Evolutionary conservation across 2,113 vertebrate genomes (phyloP).

Genomic region (Antechinus flavipes): DNA sequence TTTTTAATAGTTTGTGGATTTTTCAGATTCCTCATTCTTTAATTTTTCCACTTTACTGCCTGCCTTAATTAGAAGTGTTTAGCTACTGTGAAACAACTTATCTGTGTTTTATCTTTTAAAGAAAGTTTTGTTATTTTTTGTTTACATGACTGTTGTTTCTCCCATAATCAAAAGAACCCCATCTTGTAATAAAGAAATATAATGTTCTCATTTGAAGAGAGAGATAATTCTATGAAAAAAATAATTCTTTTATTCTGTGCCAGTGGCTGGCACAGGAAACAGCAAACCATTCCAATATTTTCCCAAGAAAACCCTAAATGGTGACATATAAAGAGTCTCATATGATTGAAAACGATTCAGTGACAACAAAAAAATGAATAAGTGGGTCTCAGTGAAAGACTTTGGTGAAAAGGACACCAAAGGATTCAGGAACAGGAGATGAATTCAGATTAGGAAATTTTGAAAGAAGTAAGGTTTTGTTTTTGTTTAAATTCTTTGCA

Average conservation of each 20-base stretch:
- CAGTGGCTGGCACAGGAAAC: not conserved
- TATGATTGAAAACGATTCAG: not conserved
- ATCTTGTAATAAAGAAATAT: not conserved
- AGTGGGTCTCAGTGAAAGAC: not conserved
- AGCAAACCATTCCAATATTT: not conserved
- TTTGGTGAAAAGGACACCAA: not conserved
- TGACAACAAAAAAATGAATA: not conserved
- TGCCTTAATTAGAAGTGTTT: not conserved
- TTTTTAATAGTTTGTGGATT: not conserved
- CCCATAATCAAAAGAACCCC: not conserved
- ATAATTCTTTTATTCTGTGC: not conserved
- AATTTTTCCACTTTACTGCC: not conserved
- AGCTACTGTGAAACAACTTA: not conserved
- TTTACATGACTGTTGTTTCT: not conserved
- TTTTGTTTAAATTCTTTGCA: not conserved
- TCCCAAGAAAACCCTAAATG: not conserved
- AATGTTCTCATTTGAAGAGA: not conserved
- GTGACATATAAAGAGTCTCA: not conserved
- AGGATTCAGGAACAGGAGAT: not conserved
- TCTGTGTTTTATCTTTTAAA: not conserved
- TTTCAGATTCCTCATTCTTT: not conserved
- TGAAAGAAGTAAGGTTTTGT: not conserved
- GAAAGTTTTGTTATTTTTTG: not conserved
- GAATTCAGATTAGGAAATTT: not conserved
- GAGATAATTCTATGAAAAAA: not conserved